phyloP scores from a whole-genome alignment of 2,113 vertebrate species.

The Sinocyclocheilus anophthalmus region DNA sequence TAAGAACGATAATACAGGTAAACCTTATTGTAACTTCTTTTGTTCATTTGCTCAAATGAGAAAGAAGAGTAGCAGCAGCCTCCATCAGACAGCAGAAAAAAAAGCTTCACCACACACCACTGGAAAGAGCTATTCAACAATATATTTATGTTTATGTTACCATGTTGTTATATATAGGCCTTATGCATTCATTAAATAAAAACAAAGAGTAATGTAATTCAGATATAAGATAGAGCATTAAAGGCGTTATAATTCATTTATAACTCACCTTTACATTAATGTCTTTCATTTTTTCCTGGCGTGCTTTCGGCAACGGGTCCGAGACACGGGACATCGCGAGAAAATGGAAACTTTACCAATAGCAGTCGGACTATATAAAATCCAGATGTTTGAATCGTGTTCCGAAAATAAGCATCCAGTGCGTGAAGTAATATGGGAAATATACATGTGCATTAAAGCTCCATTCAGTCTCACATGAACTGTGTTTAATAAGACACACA shows the following conservation, averaged over 20 bases:
- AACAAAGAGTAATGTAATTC: neutral
- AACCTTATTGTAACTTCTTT: neutral
- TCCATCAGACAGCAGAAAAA: neutral
- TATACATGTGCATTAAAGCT: neutral
- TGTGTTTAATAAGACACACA: neutral
- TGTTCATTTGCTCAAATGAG: neutral
- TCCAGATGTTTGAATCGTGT: neutral
- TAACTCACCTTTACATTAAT: conserved; percentile 74
- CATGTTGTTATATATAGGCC: neutral
- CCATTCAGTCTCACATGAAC: neutral
- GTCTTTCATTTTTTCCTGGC: conserved; percentile 78
- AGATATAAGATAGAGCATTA: neutral
- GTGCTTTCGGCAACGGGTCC: conserved; percentile 64
- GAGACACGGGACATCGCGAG: conserved; percentile 66
- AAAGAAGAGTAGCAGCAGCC: neutral
- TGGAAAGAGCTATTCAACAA: neutral
- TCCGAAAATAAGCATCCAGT: neutral
- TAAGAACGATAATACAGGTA: neutral
- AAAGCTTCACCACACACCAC: neutral
- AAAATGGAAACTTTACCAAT: conserved; percentile 25
- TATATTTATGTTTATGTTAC: neutral
- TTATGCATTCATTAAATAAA: neutral
- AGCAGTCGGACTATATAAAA: neutral
- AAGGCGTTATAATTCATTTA: neutral
- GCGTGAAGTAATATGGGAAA: neutral